Evolutionary conservation across 2,888 invertebrate genomes (phyloP).

Genomic region (Hirtodrosophila alboralis): DNA sequence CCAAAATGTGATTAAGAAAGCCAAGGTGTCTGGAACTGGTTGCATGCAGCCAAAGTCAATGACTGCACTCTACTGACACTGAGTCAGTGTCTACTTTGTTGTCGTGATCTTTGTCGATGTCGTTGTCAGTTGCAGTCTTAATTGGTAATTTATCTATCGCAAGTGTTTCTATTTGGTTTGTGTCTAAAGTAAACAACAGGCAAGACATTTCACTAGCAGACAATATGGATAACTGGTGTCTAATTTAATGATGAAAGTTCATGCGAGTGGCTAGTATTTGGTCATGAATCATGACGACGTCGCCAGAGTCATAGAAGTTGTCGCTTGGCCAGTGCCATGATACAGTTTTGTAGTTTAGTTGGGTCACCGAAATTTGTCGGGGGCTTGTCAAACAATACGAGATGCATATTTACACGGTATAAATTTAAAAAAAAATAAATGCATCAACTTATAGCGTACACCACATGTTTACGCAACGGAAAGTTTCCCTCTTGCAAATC

Average conservation of each 20-base stretch:
- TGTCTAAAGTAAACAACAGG: constrained; percentile 27
- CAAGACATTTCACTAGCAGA: constrained; percentile 34
- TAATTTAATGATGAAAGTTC: constrained; percentile 52
- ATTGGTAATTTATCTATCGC: constrained; percentile 47
- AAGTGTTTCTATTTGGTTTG: constrained; percentile 18
- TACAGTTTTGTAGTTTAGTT: too few relatives aligned
- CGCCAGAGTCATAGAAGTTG: constrained; percentile 15
- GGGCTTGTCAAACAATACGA: too few relatives aligned
- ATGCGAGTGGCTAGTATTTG: constrained; percentile 14
- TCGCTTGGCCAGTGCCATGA: constrained; percentile 24
- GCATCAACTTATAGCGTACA: too few relatives aligned
- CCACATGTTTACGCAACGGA: too few relatives aligned
- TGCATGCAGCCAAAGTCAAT: constrained; percentile 49
- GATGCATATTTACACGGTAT: too few relatives aligned
- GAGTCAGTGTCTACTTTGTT: constrained; percentile 47
- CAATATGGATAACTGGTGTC: constrained; percentile 36
- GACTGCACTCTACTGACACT: constrained; percentile 45
- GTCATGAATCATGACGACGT: constrained; percentile 3
- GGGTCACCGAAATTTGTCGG: too few relatives aligned
- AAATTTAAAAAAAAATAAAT: too few relatives aligned
- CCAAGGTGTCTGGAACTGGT: constrained; percentile 39
- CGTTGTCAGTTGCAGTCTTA: constrained; percentile 24
- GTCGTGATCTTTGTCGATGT: too few relatives aligned
- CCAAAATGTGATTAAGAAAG: constrained; percentile 62
- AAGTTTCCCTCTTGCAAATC: too few relatives aligned